Percentiles rank a stretch among this genome's conserved stretches.
Evolutionary conservation across 2,113 vertebrate genomes (phyloP).

Genomic region (Lagopus muta): DNA sequence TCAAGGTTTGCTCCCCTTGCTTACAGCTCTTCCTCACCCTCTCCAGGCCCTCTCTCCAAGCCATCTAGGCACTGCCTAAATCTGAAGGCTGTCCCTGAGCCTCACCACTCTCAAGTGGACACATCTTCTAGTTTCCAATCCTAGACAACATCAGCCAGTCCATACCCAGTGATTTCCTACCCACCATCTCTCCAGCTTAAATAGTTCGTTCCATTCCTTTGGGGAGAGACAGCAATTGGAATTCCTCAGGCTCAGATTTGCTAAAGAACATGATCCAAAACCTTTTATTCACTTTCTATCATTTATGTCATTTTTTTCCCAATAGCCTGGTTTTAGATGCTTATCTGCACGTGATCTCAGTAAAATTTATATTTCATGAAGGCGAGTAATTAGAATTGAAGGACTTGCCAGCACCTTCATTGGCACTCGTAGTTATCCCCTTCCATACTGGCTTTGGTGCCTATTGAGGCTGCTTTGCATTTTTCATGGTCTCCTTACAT

Average conservation of each 20-base stretch:
- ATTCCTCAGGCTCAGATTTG: background rate
- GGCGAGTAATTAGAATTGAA: background rate
- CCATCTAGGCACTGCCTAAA: background rate
- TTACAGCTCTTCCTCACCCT: background rate
- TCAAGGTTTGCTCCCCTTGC: background rate
- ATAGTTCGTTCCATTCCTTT: background rate
- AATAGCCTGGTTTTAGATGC: background rate
- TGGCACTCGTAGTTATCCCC: background rate
- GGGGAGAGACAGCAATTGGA: background rate
- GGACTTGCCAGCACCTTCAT: background rate
- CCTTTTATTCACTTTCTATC: background rate
- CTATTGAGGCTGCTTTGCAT: background rate
- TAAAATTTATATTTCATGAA: background rate
- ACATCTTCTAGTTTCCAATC: background rate
- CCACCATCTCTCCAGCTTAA: background rate
- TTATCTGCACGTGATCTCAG: background rate
- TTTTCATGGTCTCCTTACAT: accelerated
- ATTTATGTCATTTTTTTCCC: background rate
- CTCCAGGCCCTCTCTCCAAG: background rate
- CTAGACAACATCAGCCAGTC: background rate
- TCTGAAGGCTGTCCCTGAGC: background rate
- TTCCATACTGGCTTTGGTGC: background rate
- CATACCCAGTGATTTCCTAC: background rate
- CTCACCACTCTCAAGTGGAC: accelerated
- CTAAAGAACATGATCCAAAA: background rate